Base-by-base conservation (phyloP, 1,140 invertebrate genomes). In the Helicoverpa armigera region DNA sequence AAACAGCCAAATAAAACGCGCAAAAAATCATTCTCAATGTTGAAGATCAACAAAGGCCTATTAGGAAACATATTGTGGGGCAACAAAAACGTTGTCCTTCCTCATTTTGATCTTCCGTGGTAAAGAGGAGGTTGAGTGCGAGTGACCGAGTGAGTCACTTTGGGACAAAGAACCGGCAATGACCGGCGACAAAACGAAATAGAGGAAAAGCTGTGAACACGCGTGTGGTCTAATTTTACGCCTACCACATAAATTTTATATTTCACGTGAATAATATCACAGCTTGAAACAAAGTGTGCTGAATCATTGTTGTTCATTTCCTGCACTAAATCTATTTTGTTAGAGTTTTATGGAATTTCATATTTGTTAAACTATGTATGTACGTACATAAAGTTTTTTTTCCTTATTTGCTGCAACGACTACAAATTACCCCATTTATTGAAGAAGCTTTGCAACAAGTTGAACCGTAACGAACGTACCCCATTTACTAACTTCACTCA, bases 131-230 rank as follows among this genome's bases (percentile, higher is more conserved):
- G 60, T 72, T 50, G 70, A 72, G 70, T 78, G 70, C 80, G 72
- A 85, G 79, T 79, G 78, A 83, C 80, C 61, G 48, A 82, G 70
- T 89, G 89, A 91, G 63, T 90, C 88, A 88, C 67, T 14, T 29
- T 0, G 67, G 63, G 76, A 91, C 90, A 91, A 91, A 91, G 89
- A 87, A 63, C 80, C 80, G 79, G 60, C 83, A 81, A 83, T 83
- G 79, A 76, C 82, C 79, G 43, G 51, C 58, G 81, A 87, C 86
- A 90, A 89, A 88, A 91, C 79, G 78, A 89, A 87, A 88, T 85
- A 88, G 79, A 85, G 82, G 50, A 88, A 83, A 85, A 85, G 79
- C 79, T 63, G 53, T 76, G n/a, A 75, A 58, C 35, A 79, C 75
- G 82, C 60, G 76, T 75, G 58, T 82, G 88, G 81, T 86, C 83